A percentile compares a stretch with the other conserved stretches of the same genome.
These are phyloP conservation scores for Gracilinanus agilis DNA, from an alignment of 2,113 vertebrate species.

Conservation along the genomic window DNA sequence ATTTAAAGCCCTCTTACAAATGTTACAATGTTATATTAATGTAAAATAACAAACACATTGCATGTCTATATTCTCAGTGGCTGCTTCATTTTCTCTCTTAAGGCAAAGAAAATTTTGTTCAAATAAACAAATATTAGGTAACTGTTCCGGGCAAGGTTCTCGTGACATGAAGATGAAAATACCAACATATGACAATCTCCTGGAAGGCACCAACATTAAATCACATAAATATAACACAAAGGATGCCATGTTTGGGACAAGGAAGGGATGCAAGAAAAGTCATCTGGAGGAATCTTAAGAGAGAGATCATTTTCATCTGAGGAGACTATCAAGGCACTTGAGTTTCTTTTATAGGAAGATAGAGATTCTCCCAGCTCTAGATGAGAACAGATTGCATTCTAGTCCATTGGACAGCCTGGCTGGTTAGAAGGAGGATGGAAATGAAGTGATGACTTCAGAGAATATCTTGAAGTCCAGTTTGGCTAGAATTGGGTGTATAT, in stretches of 20 bases:
- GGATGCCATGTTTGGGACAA: neutral
- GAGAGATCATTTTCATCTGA: neutral
- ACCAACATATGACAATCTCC: neutral
- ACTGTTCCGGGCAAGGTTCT: neutral
- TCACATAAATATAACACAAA: neutral
- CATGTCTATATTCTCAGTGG: neutral
- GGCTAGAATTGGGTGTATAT: neutral
- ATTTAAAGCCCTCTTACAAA: neutral
- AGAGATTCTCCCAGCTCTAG: neutral
- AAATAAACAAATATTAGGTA: neutral
- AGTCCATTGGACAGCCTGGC: neutral
- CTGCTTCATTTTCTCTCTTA: neutral
- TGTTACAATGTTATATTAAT: neutral
- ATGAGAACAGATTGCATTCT: neutral
- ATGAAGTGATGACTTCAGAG: neutral
- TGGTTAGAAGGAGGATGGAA: neutral
- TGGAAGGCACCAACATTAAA: neutral
- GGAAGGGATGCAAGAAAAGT: neutral
- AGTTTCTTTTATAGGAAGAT: neutral
- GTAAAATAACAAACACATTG: neutral
- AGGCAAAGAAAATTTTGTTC: neutral
- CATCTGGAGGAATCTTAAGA: neutral
- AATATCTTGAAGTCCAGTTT: neutral
- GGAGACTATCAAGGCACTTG: neutral
- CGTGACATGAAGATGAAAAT: neutral